Evolutionary conservation across 2,113 vertebrate genomes (phyloP), one percentile per base, ranked within the genome.

Genomic region (Silurus asotus): DNA sequence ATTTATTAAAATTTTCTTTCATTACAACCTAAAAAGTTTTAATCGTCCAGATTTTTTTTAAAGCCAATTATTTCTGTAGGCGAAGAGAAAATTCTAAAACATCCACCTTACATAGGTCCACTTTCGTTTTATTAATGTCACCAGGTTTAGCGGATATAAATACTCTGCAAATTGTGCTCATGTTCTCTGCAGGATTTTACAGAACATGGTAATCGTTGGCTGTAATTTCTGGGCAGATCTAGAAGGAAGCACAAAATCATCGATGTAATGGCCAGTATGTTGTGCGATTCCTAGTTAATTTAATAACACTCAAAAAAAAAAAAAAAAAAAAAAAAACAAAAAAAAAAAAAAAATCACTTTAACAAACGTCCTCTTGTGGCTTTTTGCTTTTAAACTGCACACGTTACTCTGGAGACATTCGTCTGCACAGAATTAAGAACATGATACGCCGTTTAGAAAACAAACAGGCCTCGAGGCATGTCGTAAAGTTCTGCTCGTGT

Each of bases 41-140:
- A 8, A n/a, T 51, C 49, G 70, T 75, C 83, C 70, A 25, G 20
- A 20, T 28, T 28, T 37, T 75, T 45, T 76, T 76, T 37, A 48
- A 53, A 78, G 74, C 76, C 49, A 78, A 45, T 78, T 85, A 84
- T 84, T 51, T 13, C 37, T 25, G 9, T 75, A 45, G 74, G 37
- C 56, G 25, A 28, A 75, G 23, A 28, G n/a, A 14, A 64, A 64
- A 53, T 28, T 55, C 15, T 48, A 62, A 20, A 77, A 62, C 15
- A 17, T n/a, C 23, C n/a, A 25, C 20, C 45, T 84, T 17, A 58
- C 20, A 5, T 56, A 0, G 10, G 0, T 23, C 65, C 58, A n/a
- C 19, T 64, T 37, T 9, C 28, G 23, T 82, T 37, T 28, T 65
- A 19, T 51, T 81, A 55, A 59, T 23, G 70, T 74, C 70, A 76